Percentiles rank a stretch among this genome's conserved stretches.
phyloP scores from a whole-genome alignment of 1,140 invertebrate genomes.

The Drosophila bipectinata region DNA sequence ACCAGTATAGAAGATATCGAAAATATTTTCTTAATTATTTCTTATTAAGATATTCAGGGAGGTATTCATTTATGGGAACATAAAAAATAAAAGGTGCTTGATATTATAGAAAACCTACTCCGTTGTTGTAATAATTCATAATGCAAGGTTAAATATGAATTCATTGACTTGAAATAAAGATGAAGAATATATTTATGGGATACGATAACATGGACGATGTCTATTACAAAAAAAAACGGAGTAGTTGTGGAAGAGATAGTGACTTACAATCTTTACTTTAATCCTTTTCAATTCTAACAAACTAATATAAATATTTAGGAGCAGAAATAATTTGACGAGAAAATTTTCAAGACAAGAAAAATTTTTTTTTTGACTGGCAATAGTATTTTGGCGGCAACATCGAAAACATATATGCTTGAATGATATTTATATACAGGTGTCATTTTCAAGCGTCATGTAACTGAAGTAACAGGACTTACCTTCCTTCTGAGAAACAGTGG shows the following conservation, averaged over 20 bases:
- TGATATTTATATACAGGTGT: slow-evolving; percentile 60
- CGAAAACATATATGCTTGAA: slow-evolving; percentile 40
- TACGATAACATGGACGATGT: neutral
- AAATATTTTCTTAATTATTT: neutral
- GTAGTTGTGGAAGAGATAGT: neutral
- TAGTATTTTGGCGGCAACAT: slow-evolving; percentile 35
- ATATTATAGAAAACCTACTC: neutral
- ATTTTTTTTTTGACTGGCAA: slow-evolving; percentile 19
- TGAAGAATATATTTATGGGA: neutral
- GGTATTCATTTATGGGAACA: neutral
- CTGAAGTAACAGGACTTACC: slow-evolving; percentile 67
- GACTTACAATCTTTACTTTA: neutral
- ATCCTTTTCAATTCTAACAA: neutral
- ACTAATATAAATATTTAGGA: neutral
- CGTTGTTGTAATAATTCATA: neutral
- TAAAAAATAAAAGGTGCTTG: slow-evolving; percentile 5
- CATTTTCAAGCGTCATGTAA: slow-evolving; percentile 46
- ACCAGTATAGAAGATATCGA: slow-evolving; percentile 7
- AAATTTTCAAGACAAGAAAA: neutral
- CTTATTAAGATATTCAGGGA: neutral
- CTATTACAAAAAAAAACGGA: neutral
- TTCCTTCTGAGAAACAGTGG: slow-evolving; percentile 58
- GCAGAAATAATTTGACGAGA: neutral
- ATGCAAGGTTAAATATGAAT: neutral
- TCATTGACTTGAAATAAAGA: neutral